Conservation (phyloP, 92 coral and sea anemone species). For the Porites cylindrica region DNA sequence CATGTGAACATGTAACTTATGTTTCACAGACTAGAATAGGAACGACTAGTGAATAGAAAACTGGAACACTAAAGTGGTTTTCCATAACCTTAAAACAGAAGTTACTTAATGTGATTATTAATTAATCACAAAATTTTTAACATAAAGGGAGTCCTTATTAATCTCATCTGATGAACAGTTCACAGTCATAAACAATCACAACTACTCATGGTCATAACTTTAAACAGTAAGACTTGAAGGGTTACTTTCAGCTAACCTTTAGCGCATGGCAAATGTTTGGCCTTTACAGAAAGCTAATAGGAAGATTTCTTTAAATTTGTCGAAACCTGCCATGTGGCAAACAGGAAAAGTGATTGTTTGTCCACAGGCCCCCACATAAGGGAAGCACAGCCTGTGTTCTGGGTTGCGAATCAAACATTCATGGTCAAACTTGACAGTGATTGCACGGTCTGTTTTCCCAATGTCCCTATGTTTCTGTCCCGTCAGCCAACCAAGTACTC, state of each 20-base stretch:
- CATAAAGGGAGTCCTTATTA: too few species aligned
- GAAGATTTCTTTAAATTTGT: conserved; percentile 47
- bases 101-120: too few species aligned
- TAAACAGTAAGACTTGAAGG: too few species aligned
- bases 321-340: conserved; percentile 55
- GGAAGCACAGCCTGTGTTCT: conserved; percentile 61
- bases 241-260: too few species aligned
- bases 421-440: conserved; percentile 70
- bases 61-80: too few species aligned
- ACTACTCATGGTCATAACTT: too few species aligned
- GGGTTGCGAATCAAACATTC: conserved; percentile 62
- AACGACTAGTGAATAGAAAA: background rate
- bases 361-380: conserved; percentile 65
- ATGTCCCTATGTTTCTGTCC: conserved; percentile 60
- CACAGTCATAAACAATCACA: too few species aligned
- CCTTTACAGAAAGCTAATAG: background rate
- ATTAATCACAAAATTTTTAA: too few species aligned
- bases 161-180: too few species aligned
- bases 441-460: conserved; percentile 12
- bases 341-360: conserved; percentile 64
- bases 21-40: conserved; percentile 6
- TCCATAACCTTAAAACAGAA: too few species aligned
- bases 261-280: too few species aligned
- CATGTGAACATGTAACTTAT: background rate
- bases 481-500: conserved; percentile 64